A percentile compares a stretch with the other conserved stretches of the same genome.
Evolutionary conservation across 1,140 invertebrate species (phyloP).

Genomic region (Venturia canescens): DNA sequence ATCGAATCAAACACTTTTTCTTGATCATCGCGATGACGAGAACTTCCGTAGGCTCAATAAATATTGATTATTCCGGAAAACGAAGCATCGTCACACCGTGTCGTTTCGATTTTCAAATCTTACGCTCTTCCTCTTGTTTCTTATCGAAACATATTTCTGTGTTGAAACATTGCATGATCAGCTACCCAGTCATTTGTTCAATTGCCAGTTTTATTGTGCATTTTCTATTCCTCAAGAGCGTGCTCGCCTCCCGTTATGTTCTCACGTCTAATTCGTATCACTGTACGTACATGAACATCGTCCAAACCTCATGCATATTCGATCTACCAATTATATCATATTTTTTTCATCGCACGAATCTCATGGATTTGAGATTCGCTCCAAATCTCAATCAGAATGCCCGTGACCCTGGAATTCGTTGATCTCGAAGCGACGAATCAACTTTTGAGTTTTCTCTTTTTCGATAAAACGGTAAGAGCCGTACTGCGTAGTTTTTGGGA

Average conservation of each 20-base stretch:
- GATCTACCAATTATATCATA: neutral
- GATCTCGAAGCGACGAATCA: too few relatives aligned
- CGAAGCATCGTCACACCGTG: too few relatives aligned
- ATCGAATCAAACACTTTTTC: neutral
- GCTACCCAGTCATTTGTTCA: neutral
- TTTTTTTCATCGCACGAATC: too few relatives aligned
- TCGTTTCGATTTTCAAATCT: too few relatives aligned
- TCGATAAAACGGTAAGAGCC: too few relatives aligned
- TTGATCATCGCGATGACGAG: neutral
- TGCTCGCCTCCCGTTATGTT: neutral
- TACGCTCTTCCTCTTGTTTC: too few relatives aligned
- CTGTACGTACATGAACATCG: neutral
- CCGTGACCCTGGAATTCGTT: too few relatives aligned
- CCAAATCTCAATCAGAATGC: too few relatives aligned
- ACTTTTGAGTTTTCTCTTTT: too few relatives aligned
- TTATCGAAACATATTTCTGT: neutral
- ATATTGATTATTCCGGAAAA: too few relatives aligned
- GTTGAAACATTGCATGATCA: neutral
- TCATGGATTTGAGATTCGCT: too few relatives aligned
- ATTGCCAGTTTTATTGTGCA: neutral
- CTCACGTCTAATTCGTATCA: neutral
- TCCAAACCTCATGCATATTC: neutral
- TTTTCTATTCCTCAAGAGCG: conserved; percentile 10
- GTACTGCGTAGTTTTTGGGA: too few relatives aligned
- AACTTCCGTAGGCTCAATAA: neutral